phyloP scores from a whole-genome alignment of 2,113 vertebrate genomes.

The Notiomystis cincta region DNA sequence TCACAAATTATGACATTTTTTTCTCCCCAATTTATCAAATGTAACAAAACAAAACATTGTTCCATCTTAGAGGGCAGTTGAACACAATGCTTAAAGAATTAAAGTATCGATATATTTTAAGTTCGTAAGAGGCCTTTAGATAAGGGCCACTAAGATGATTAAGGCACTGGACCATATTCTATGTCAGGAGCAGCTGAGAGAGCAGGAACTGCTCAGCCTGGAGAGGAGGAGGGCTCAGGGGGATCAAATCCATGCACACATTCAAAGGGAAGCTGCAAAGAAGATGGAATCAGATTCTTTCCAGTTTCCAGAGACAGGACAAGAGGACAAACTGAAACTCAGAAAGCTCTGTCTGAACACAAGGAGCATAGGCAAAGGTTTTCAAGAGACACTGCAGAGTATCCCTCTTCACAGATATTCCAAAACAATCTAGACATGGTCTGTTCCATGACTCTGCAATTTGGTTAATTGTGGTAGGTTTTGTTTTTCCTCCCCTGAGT shows the following conservation, averaged over 20 bases:
- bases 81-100: neutral
- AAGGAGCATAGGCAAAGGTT: neutral
- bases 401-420: neutral
- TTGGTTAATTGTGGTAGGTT: neutral
- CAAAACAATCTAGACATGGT: rapidly evolving
- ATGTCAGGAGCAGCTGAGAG: neutral
- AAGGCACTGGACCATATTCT: neutral
- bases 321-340: neutral
- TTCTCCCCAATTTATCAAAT: neutral
- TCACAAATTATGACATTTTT: neutral
- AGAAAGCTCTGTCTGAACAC: neutral
- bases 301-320: neutral
- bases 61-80: neutral
- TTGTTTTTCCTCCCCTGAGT: neutral
- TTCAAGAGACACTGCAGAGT: neutral
- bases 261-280: neutral
- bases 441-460: neutral
- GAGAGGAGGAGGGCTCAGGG: neutral
- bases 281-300: neutral
- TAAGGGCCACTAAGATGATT: neutral
- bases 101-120: neutral
- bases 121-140: neutral
- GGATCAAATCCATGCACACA: neutral
- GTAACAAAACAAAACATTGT: neutral
- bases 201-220: neutral